phyloP scores from a whole-genome alignment of 2,888 invertebrate species.

The Brassicogethes aeneus region DNA sequence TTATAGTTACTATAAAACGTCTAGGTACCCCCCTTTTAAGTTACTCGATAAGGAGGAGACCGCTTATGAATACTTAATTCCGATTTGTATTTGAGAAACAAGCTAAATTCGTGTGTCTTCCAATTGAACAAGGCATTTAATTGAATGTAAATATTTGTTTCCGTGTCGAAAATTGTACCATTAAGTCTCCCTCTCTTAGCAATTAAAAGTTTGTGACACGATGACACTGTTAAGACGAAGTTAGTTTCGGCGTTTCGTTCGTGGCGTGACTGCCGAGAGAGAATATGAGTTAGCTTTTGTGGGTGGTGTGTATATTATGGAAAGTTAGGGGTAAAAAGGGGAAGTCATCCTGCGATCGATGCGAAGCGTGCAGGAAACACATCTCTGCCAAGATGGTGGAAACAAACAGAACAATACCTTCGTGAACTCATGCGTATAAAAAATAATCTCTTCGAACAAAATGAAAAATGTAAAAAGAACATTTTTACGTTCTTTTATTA shows the following conservation, averaged over 20 bases:
- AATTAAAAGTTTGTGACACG: conserved; percentile 15
- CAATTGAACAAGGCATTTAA: too few relatives aligned
- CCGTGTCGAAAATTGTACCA: neutral
- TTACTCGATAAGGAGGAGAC: too few relatives aligned
- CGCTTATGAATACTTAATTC: too few relatives aligned
- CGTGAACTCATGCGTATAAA: conserved; percentile 36
- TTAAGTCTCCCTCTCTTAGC: conserved; percentile 1
- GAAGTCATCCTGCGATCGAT: conserved; percentile 28
- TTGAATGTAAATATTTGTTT: conserved; percentile 1
- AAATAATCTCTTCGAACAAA: conserved; percentile 29
- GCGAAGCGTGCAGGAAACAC: conserved; percentile 33
- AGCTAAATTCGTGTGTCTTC: too few relatives aligned
- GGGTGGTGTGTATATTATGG: conserved; percentile 11
- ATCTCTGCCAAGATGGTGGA: conserved; percentile 38
- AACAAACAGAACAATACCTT: conserved; percentile 38
- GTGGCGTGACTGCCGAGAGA: conserved; percentile 1
- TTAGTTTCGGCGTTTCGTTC: conserved; percentile 6
- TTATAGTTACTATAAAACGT: too few relatives aligned
- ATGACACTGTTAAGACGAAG: conserved; percentile 16
- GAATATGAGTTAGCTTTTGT: conserved; percentile 4
- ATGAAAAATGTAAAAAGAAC: conserved; percentile 23
- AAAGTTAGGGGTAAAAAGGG: conserved; percentile 7
- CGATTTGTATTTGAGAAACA: too few relatives aligned
- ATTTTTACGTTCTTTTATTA: conserved; percentile 14
- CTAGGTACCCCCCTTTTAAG: too few relatives aligned